A percentile compares a stretch with the other conserved stretches of the same genome.
Conservation (phyloP, 2,113 vertebrate genomes). For the Rhinolophus ferrumequinum region DNA sequence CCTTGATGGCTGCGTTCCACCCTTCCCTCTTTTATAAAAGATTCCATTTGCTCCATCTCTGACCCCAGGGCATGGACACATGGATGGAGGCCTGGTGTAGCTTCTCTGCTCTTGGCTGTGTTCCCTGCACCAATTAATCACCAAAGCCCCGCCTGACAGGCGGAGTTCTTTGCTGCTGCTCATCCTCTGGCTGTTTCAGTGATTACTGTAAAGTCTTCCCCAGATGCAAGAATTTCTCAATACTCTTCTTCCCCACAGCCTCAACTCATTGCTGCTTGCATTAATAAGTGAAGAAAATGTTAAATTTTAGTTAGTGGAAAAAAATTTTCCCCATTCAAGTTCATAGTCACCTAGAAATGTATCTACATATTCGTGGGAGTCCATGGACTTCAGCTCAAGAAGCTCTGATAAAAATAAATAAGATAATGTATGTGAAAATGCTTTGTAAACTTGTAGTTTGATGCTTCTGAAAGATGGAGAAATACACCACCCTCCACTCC, state of each 20-base stretch:
- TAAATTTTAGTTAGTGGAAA: not conserved
- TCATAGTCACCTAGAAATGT: not conserved
- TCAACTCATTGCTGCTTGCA: not conserved
- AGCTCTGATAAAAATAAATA: not conserved
- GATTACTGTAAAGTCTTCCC: slow-evolving; percentile 54
- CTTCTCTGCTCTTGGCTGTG: slow-evolving; percentile 65
- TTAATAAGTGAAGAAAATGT: not conserved
- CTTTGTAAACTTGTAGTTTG: not conserved
- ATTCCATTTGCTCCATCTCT: slow-evolving; percentile 70
- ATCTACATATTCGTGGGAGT: not conserved
- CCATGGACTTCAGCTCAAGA: not conserved
- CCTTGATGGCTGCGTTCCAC: slow-evolving; percentile 64
- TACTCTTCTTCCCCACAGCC: not conserved
- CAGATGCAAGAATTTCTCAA: slow-evolving; percentile 57
- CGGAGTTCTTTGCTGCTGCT: not conserved
- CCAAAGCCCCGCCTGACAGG: slow-evolving; percentile 37
- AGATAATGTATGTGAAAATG: not conserved
- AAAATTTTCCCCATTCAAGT: not conserved
- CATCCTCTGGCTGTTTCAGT: slow-evolving; percentile 44
- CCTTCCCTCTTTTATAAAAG: slow-evolving; percentile 61
- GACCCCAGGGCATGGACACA: slow-evolving; percentile 73
- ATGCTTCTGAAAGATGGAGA: not conserved
- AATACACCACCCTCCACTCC: not conserved
- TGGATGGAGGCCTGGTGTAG: slow-evolving; percentile 65
- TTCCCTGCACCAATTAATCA: slow-evolving; percentile 70